A percentile compares a stretch with the other conserved stretches of the same genome.
Evolutionary conservation across 2,113 vertebrate genomes (phyloP).

Genomic region (Globicephala melas): DNA sequence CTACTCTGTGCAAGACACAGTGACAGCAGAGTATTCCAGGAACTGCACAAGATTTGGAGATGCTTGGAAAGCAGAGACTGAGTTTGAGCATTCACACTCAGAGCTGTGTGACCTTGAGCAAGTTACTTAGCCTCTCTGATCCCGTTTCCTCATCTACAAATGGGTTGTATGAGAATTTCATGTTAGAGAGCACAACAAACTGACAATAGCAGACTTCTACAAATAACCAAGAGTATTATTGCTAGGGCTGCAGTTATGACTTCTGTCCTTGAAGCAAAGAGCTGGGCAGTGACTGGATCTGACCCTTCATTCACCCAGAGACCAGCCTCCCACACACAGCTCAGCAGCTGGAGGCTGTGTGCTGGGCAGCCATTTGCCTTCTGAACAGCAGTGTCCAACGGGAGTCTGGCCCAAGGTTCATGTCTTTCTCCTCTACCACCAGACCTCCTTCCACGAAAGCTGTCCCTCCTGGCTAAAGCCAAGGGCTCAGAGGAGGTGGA

Average conservation of each 20-base stretch:
- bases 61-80: neutral
- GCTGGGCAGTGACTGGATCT: neutral
- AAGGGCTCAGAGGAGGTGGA: neutral
- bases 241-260: neutral
- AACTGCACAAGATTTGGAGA: neutral
- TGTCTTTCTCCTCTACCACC: neutral
- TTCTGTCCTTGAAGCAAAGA: neutral
- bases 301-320: neutral
- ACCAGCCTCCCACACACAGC: neutral
- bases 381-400: neutral
- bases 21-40: neutral
- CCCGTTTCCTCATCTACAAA: neutral
- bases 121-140: neutral
- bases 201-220: neutral
- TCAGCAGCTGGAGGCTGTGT: neutral
- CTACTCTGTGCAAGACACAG: neutral
- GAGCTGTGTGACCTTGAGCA: neutral
- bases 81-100: neutral
- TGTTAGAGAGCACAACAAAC: neutral
- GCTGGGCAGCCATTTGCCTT: neutral
- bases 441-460: neutral
- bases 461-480: neutral
- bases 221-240: neutral
- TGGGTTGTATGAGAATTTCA: neutral
- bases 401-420: neutral